Conservation (phyloP, 2,888 invertebrate genomes). For the Cenopis cana region DNA sequence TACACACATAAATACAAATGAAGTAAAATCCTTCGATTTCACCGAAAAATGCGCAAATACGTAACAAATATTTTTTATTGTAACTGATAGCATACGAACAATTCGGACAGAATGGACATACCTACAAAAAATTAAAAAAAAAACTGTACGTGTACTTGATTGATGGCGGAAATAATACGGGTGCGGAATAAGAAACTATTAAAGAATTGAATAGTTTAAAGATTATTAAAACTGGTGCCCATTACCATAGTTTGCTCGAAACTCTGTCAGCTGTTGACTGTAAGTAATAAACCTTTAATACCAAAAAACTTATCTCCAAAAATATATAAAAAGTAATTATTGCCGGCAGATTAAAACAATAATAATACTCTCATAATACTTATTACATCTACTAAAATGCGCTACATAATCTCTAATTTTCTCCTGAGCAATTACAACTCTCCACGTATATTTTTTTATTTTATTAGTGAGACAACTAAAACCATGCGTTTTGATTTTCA, state of each 20-base stretch:
- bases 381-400: background rate
- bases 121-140: background rate
- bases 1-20: too few relatives aligned
- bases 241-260: background rate
- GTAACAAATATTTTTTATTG: too few relatives aligned
- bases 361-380: background rate
- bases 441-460: background rate
- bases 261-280: background rate
- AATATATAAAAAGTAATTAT: constrained; percentile 4
- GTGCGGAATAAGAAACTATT: constrained; percentile 29
- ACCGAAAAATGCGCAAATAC: too few relatives aligned
- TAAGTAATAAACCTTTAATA: constrained; percentile 6
- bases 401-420: background rate
- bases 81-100: background rate
- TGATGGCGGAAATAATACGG: constrained; percentile 24
- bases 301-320: background rate
- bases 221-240: background rate
- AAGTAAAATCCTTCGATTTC: too few relatives aligned
- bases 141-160: background rate
- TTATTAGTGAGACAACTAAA: background rate
- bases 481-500: constrained; percentile 4
- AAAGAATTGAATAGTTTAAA: constrained; percentile 1
- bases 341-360: constrained; percentile 26
- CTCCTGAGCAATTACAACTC: background rate
- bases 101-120: background rate